Evolutionary conservation across 2,797 vertebrate genomes (phyloP).

Genomic region (Oreonectes daqikongensis): DNA sequence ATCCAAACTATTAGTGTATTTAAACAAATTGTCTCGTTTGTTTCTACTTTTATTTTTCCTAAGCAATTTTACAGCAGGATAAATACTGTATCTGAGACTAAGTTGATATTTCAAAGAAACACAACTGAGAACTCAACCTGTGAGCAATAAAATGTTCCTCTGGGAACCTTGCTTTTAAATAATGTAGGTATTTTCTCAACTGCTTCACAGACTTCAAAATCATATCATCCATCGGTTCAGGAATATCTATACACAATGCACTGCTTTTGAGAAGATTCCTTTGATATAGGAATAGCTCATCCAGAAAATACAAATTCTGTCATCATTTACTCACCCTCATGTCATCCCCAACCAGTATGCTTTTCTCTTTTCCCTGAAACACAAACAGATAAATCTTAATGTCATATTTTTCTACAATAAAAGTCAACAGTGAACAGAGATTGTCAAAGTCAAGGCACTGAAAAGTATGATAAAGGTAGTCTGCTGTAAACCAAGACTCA

Average conservation of each 20-base stretch:
- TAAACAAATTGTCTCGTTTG: no score
- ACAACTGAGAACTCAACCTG: no score
- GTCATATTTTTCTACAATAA: not conserved
- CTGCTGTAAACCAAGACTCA: not conserved
- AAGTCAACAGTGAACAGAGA: not conserved
- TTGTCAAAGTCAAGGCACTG: not conserved
- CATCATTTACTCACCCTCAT: not conserved
- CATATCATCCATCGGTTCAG: not conserved
- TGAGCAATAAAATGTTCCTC: no score
- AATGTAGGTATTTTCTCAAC: not conserved
- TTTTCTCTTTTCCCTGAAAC: not conserved
- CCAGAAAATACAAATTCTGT: not conserved
- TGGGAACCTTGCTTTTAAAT: conserved; percentile 1
- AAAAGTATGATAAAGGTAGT: not conserved
- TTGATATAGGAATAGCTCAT: not conserved
- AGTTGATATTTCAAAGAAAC: no score
- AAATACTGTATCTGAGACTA: no score
- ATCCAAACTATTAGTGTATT: no score
- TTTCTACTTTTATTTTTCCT: no score
- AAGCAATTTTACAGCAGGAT: no score
- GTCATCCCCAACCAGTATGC: not conserved
- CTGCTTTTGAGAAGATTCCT: not conserved
- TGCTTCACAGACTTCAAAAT: no score
- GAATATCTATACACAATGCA: not conserved
- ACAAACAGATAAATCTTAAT: not conserved